Conservation (phyloP, 2,888 invertebrate genomes). For the Napeogenes inachia region DNA sequence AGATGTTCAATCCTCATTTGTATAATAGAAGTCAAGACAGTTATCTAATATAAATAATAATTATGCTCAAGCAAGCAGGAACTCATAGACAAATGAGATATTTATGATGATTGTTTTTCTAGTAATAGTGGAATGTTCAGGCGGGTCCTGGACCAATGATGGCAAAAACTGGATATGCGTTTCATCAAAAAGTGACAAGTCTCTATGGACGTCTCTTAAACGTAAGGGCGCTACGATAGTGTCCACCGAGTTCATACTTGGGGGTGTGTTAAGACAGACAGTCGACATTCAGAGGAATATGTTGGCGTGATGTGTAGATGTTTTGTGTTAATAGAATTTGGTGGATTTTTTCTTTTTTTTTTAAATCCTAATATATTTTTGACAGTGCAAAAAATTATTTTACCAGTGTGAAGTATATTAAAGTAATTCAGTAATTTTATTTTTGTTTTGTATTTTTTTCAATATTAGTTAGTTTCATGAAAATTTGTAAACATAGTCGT, state of each 20-base stretch:
- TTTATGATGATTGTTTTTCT: no score
- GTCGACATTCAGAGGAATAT: constrained; percentile 42
- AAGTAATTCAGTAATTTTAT: no score
- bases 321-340: neutral
- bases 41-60: constrained; percentile 2
- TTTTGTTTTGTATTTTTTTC: no score
- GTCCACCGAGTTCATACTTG: constrained; percentile 54
- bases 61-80: no score
- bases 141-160: constrained; percentile 57
- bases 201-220: constrained; percentile 47
- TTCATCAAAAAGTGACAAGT: constrained; percentile 42
- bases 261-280: constrained; percentile 55
- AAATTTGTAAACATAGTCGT: no score
- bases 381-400: no score
- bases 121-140: constrained; percentile 70
- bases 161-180: constrained; percentile 54
- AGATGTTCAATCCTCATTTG: no score
- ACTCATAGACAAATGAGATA: neutral
- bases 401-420: no score
- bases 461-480: no score
- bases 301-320: constrained; percentile 15
- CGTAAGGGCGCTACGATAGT: constrained; percentile 53
- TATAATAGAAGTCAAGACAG: no score
- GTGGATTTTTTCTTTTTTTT: no score
- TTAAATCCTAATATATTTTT: no score